These are phyloP conservation scores for Benthochromis sp. DNA, from an alignment of 2,113 vertebrate species.

Conservation along the genomic window DNA sequence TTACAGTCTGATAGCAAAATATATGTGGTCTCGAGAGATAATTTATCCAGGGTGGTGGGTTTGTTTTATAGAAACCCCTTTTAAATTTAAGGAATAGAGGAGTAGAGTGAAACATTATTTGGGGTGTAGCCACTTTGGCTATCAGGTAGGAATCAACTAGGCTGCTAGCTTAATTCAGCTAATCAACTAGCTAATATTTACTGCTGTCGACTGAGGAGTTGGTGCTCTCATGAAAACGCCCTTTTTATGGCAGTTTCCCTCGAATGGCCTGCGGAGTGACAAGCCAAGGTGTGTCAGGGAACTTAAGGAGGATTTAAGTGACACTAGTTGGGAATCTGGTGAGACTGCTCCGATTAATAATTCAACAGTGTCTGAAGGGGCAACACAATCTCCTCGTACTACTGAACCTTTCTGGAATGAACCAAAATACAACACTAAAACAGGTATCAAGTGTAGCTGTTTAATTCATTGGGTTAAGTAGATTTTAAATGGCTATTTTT, in stretches of 20 bases:
- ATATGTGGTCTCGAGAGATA: background rate
- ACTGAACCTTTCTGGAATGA: background rate
- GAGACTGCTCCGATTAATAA: slow-evolving; percentile 42
- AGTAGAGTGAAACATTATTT: background rate
- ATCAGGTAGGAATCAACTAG: background rate
- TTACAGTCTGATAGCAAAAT: background rate
- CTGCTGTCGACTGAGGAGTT: background rate
- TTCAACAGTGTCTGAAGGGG: slow-evolving; percentile 34
- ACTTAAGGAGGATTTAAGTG: slow-evolving; percentile 30
- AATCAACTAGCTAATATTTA: background rate
- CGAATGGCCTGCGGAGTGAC: background rate
- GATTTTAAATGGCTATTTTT: background rate
- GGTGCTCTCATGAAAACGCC: background rate
- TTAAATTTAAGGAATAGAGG: background rate
- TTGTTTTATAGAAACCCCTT: background rate
- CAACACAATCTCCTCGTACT: slow-evolving; percentile 24
- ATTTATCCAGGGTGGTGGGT: background rate
- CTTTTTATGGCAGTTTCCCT: background rate
- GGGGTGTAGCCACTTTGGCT: background rate
- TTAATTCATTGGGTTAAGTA: background rate
- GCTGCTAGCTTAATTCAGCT: background rate
- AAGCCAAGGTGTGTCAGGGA: background rate
- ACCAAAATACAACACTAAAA: background rate
- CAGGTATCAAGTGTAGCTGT: background rate
- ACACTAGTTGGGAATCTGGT: slow-evolving; percentile 1